Evolutionary conservation across 2,888 invertebrate species (phyloP).

Genomic region (Apamea monoglypha): DNA sequence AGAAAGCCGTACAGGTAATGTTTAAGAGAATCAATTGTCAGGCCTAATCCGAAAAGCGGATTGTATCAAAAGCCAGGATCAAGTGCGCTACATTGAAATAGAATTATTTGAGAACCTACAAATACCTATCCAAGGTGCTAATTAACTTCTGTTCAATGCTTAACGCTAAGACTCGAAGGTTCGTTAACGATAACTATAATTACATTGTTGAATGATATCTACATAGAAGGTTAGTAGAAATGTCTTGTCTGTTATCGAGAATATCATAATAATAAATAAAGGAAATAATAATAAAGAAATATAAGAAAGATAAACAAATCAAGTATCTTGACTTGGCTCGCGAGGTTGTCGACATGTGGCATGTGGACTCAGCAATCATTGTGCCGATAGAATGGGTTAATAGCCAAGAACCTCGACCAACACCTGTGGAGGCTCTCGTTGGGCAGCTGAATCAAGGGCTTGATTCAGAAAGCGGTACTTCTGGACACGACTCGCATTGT

Average conservation of each 20-base stretch:
- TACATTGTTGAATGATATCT: background rate
- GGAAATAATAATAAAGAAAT: no score
- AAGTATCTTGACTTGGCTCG: no score
- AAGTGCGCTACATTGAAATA: conserved; percentile 4
- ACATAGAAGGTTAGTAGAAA: no score
- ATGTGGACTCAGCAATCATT: no score
- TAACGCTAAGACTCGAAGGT: background rate
- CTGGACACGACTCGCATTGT: no score
- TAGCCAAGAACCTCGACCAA: no score
- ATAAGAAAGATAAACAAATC: no score
- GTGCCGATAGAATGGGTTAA: no score
- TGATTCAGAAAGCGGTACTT: no score
- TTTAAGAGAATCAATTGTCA: conserved; percentile 30
- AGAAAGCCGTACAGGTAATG: conserved; percentile 24
- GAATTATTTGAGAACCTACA: conserved; percentile 19
- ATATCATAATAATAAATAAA: background rate
- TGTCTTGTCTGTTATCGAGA: background rate
- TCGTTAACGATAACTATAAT: background rate
- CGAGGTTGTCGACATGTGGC: no score
- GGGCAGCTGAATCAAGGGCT: no score
- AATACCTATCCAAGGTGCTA: conserved; percentile 18
- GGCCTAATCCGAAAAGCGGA: conserved; percentile 34
- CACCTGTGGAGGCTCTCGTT: no score
- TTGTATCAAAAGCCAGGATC: conserved; percentile 37
- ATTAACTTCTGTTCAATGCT: conserved; percentile 26